phyloP scores from a whole-genome alignment of 2,797 vertebrate genomes.

The Potorous gilbertii region DNA sequence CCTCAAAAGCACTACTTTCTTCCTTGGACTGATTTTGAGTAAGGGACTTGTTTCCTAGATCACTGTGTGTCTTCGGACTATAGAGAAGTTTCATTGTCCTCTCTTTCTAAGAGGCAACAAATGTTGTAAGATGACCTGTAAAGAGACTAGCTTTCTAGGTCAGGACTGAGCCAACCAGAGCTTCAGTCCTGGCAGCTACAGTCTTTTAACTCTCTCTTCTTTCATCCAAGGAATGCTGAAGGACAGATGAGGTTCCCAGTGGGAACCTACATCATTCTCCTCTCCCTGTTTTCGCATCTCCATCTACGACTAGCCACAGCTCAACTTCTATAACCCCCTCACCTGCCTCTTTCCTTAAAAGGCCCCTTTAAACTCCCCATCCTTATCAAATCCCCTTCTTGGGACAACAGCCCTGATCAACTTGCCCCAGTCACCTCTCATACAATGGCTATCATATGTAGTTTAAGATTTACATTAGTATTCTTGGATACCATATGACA shows the following conservation, averaged over 20 bases:
- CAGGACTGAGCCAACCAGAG: background rate
- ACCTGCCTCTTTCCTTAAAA: background rate
- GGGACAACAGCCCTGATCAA: background rate
- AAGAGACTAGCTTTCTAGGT: background rate
- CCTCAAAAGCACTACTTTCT: background rate
- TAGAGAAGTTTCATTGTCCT: background rate
- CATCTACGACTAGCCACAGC: background rate
- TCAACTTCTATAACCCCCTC: background rate
- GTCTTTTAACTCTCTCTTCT: background rate
- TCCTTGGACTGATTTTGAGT: background rate
- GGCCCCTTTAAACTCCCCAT: background rate
- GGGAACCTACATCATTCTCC: background rate
- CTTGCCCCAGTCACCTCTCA: background rate
- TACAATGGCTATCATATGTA: background rate
- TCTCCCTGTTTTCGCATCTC: background rate
- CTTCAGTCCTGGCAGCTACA: background rate
- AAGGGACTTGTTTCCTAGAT: background rate
- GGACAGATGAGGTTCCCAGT: background rate
- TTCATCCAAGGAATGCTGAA: background rate
- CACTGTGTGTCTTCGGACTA: background rate
- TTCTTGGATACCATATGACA: background rate
- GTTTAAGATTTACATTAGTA: background rate
- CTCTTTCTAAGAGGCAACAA: background rate
- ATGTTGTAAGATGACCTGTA: background rate
- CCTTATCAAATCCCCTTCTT: background rate